Base-by-base conservation (phyloP, 2,797 vertebrate genomes). In the Valencia hispanica region DNA sequence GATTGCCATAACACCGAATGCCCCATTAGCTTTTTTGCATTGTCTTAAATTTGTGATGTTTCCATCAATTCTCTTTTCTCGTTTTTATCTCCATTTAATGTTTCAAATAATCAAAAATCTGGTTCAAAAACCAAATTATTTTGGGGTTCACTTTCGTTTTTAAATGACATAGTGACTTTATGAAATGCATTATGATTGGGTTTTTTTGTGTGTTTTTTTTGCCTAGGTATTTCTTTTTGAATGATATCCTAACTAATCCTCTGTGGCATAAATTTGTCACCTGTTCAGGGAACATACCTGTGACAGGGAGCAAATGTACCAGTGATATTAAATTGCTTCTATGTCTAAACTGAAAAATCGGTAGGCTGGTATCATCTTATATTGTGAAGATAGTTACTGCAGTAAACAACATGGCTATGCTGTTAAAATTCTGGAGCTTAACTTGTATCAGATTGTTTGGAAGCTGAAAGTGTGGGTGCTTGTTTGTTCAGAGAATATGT, bases 401-500 rank as follows among this genome's bases (percentile, higher is more conserved):
- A 20, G 68, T 57, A 74, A 82, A 79, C 75, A 79, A 80, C 55
- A 45, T 57, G 63, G 80, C 59, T 81, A 2, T 74, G 30, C 51
- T 27, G 57, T 34, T 43, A 75, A 71, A 32, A 55, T 74, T 72
- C 66, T 25, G 45, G 61, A 80, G 73, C 84, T 72, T 75, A 78
- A 86, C 83, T 70, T 68, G 79, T 83, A 86, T 78, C 72, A 71
- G 69, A 45, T 76, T 86, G 61, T 71, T 43, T 59, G 76, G 61
- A 79, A 76, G 75, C 47, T 27, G 68, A 50, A 73, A 53, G 68
- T 32, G 79, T 50, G 77, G 70, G 48, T 80, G 80, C 82, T 75
- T 86, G 71, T 88, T 88, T 88, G 80, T 85, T 50, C 81, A 73
- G 80, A 6, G 15, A 66, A 55, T 55, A 69, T 73, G 85, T 48